Conservation (phyloP, 2,797 vertebrate genomes). For the Tauraco hartlaubi region DNA sequence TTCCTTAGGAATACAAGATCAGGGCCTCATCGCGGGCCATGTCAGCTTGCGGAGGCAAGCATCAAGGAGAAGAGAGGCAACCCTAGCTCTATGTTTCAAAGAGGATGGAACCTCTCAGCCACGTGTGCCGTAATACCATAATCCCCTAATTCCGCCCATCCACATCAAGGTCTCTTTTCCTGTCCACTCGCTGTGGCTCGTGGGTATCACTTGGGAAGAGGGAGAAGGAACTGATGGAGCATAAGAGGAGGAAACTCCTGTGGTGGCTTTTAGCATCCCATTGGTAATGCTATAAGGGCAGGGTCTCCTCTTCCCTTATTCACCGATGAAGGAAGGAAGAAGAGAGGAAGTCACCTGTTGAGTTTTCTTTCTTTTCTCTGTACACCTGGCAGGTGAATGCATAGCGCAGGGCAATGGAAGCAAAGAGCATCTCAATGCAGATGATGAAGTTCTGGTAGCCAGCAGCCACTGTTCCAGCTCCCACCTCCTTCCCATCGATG, state of each 20-base stretch:
- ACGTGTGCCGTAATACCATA: not conserved
- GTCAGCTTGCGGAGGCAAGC: rapidly evolving
- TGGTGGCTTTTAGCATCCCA: not conserved
- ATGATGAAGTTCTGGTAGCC: conserved; percentile 98
- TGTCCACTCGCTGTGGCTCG: not conserved
- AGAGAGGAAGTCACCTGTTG: conserved; percentile 82
- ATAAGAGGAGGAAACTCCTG: not conserved
- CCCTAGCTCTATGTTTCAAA: not conserved
- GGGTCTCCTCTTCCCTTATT: not conserved
- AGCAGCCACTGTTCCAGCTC: conserved; percentile 92
- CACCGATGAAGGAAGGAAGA: not conserved
- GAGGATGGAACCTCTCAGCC: not conserved
- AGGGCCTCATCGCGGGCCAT: not conserved
- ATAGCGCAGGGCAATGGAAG: conserved; percentile 90
- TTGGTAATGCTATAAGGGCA: not conserved
- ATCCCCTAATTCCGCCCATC: not conserved
- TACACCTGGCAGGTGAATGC: conserved; percentile 94
- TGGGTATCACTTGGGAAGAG: not conserved
- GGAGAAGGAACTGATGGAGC: not conserved
- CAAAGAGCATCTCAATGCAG: conserved; percentile 97
- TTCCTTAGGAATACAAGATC: not conserved
- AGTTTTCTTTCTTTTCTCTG: conserved; percentile 88
- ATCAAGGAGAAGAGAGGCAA: not conserved
- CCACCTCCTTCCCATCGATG: conserved; percentile 87
- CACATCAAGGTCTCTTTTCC: not conserved